Conservation (phyloP, 2,888 invertebrate genomes). For the Coleophora deauratella region DNA sequence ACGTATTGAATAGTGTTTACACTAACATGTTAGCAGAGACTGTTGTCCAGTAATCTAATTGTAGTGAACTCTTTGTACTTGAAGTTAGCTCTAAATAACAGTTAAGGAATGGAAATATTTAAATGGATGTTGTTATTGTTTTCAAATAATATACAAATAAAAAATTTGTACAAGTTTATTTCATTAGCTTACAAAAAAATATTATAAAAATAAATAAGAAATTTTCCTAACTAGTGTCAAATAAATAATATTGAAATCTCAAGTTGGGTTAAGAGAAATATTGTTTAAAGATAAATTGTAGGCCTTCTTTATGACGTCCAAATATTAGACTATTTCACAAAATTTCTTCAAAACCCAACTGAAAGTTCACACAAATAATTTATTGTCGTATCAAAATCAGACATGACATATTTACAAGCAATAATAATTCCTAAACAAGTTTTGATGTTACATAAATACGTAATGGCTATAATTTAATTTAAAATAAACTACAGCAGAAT, state of each 20-base stretch:
- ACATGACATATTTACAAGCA: conserved; percentile 8
- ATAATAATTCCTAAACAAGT: conserved; percentile 1
- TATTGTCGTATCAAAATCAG: not conserved
- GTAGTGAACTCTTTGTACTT: not conserved
- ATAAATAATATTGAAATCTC: conserved; percentile 69
- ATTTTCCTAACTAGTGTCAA: conserved; percentile 37
- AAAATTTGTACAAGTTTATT: conserved; percentile 69
- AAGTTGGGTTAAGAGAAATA: conserved; percentile 71
- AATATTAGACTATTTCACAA: conserved; percentile 3
- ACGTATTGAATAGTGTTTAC: conserved; percentile 48
- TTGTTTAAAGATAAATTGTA: conserved; percentile 4
- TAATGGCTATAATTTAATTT: too few species aligned
- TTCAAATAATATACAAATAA: conserved; percentile 37
- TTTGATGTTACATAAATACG: not conserved
- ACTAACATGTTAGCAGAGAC: conserved; percentile 36
- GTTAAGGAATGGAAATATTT: not conserved
- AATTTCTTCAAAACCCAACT: conserved; percentile 70
- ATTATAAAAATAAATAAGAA: conserved; percentile 57
- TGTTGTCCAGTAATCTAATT: not conserved
- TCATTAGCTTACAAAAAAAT: conserved; percentile 50
- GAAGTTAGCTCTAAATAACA: not conserved
- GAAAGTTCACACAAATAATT: conserved; percentile 56
- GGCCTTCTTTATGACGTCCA: not conserved
- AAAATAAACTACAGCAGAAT: too few species aligned
- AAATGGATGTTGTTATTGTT: not conserved